Evolutionary conservation across 2,888 invertebrate species (phyloP).

Genomic region (Rhodophaea formosa): DNA sequence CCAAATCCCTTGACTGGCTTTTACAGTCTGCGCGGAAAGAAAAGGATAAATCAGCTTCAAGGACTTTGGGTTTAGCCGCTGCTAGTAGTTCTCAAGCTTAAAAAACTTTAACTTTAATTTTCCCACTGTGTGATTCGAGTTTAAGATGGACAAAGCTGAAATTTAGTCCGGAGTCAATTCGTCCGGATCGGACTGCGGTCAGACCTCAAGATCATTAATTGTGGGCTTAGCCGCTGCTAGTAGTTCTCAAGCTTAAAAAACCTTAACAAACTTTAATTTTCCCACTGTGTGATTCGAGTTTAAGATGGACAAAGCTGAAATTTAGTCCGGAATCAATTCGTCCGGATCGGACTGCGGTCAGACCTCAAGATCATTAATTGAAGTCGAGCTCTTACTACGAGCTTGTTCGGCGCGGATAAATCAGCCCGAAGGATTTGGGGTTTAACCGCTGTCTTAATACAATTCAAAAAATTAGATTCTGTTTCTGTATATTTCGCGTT

Average conservation of each 20-base stretch:
- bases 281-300: not conserved
- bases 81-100: too few species aligned
- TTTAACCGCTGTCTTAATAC: too few species aligned
- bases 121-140: too few species aligned
- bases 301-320: constrained; percentile 23
- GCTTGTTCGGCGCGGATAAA: not conserved
- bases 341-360: constrained; percentile 47
- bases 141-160: constrained; percentile 21
- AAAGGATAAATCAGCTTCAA: too few species aligned
- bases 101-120: too few species aligned
- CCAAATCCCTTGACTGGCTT: too few species aligned
- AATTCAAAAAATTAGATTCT: too few species aligned
- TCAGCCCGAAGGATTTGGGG: too few species aligned
- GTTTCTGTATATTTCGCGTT: too few species aligned
- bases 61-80: too few species aligned
- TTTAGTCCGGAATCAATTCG: constrained; percentile 50
- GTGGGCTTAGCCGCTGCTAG: constrained; percentile 10
- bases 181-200: constrained; percentile 48
- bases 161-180: constrained; percentile 49
- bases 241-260: too few species aligned
- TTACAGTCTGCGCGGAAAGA: too few species aligned
- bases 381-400: constrained; percentile 43
- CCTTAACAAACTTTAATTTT: not conserved
- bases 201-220: constrained; percentile 52
- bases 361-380: constrained; percentile 52